Base-by-base conservation (phyloP, 2,113 vertebrate genomes). In the Corythornis vintsioides region DNA sequence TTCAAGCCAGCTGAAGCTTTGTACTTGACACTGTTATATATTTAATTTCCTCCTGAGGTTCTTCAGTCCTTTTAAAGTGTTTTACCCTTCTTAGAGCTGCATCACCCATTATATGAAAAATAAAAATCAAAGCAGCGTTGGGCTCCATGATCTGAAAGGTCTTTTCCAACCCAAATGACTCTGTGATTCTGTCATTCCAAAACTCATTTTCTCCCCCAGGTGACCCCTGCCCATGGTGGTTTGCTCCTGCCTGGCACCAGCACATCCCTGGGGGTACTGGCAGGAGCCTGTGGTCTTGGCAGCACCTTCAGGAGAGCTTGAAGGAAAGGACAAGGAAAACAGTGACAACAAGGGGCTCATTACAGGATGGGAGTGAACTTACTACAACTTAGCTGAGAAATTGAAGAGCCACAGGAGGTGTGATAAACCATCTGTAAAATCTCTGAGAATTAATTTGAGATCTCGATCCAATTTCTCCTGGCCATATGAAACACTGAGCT, bases 371-470 rank as follows among this genome's bases (percentile, higher is more conserved):
- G 55, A 80, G 64, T 67, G 25, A 81, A 90, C 47, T 77, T 79
- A 48, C n/a, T 76, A 42, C 80, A 52, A 56, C 55, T 83, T 76
- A 72, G 55, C 26, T 88, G 29, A 57, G 60, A 93, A 95, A 92
- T 50, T 77, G 81, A 76, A 89, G 70, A 79, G 59, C 86, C 69
- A 60, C 90, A 94, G 89, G 89, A 94, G 92, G 91, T 73, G 17
- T 79, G 89, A 90, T 72, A 90, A 94, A 89, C 83, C 87, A 94
- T 89, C 84, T 93, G 95, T 52, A 94, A 95, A 93, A 66, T 63
- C 92, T 95, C 79, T 79, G 77, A 92, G 88, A 90, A 87, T 82
- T 92, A 94, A 84, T 95, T 93, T 89, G 64, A 85, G 43, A 53
- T 85, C 74, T 90, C 3, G 2, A 47, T 91, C 82, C 82, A 87